Evolutionary conservation across 2,888 invertebrate species (phyloP).

Genomic region (Drosophila birchii): DNA sequence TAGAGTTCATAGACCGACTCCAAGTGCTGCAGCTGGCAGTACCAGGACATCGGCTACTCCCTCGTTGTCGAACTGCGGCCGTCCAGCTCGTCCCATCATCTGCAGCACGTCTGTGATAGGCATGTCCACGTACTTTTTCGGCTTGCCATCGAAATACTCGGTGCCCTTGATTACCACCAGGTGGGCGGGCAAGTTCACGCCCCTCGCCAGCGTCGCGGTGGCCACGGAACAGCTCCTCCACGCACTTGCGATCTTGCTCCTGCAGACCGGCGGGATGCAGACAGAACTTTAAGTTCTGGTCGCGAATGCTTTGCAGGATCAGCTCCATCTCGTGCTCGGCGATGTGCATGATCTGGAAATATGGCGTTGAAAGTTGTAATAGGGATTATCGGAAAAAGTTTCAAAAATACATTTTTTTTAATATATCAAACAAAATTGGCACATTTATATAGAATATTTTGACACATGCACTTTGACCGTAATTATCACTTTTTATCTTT

Average conservation of each 20-base stretch:
- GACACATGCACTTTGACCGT: too few species aligned
- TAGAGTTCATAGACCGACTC: constrained; percentile 90
- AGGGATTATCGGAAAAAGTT: too few species aligned
- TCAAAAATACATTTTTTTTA: too few species aligned
- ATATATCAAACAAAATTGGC: too few species aligned
- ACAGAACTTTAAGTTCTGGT: constrained; percentile 95
- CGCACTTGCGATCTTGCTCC: constrained; percentile 94
- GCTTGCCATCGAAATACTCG: constrained; percentile 99
- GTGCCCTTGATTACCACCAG: constrained; percentile 99
- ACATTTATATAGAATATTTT: too few species aligned
- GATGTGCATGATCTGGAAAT: too few species aligned
- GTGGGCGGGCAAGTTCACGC: constrained; percentile 99
- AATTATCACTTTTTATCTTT: too few species aligned
- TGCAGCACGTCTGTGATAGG: constrained; percentile 99
- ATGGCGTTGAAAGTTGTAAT: too few species aligned
- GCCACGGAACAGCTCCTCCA: constrained; percentile 98
- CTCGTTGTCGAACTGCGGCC: constrained; percentile 98
- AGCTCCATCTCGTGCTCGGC: constrained; percentile 93
- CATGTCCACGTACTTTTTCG: constrained; percentile 98
- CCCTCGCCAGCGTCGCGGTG: constrained; percentile 99
- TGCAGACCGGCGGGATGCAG: constrained; percentile 99
- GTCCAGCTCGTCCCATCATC: constrained; percentile 99
- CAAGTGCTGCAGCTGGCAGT: constrained; percentile 91
- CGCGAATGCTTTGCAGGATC: constrained; percentile 89
- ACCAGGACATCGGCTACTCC: constrained; percentile 95